A percentile compares a stretch with the other conserved stretches of the same genome.
Conservation (phyloP, 2,888 invertebrate genomes). For the Cacoxenus indagator region DNA sequence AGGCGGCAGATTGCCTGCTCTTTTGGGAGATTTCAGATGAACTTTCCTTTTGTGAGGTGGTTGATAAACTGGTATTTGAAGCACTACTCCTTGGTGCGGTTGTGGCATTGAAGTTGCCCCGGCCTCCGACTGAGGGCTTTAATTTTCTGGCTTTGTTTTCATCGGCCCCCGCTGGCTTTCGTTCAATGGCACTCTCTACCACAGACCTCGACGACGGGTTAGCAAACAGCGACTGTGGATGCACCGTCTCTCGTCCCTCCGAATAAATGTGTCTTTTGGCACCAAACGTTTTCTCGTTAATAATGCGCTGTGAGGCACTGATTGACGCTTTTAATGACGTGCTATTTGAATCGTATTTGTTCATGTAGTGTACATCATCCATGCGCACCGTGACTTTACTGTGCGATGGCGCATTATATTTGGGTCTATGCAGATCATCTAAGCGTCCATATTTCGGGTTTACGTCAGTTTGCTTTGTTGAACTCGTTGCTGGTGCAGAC, state of each 20-base stretch:
- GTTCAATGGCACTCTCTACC: no score
- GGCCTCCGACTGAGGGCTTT: no score
- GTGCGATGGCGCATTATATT: neutral
- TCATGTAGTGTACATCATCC: conserved; percentile 26
- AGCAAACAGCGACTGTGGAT: neutral
- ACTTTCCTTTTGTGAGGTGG: no score
- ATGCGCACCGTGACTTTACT: neutral
- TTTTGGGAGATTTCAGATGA: no score
- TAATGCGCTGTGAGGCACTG: conserved; percentile 48
- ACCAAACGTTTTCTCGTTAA: conserved; percentile 13
- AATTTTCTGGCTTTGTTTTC: no score
- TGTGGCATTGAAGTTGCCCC: no score
- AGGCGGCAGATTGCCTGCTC: no score
- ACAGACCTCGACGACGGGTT: no score
- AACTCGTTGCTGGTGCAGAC: neutral
- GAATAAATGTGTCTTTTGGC: neutral
- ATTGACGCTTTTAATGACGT: neutral
- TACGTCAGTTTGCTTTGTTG: neutral
- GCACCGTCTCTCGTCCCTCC: neutral
- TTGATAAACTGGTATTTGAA: no score
- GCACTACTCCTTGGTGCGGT: no score
- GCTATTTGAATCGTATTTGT: no score
- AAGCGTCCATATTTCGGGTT: neutral
- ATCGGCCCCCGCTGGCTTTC: no score
- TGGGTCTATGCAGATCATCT: neutral